phyloP scores from a whole-genome alignment of 2,113 vertebrate genomes.

The Nerophis ophidion region DNA sequence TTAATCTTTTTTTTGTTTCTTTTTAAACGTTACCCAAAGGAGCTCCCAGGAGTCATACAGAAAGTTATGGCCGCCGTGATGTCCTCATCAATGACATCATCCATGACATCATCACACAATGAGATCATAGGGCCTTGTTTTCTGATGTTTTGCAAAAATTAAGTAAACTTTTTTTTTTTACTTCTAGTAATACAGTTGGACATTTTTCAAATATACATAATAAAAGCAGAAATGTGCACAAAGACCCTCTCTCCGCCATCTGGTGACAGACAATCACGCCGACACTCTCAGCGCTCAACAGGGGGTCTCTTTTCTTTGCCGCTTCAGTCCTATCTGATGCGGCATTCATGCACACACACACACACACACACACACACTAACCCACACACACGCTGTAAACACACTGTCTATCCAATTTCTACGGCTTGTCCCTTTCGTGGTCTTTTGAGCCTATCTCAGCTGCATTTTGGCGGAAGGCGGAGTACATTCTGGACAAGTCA shows the following conservation, averaged over 20 bases:
- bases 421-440: no score
- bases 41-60: background rate
- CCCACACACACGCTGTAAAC: no score
- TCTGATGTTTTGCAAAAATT: background rate
- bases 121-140: background rate
- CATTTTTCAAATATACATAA: background rate
- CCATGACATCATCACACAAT: background rate
- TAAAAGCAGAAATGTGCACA: background rate
- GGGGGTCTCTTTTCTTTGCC: background rate
- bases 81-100: slow-evolving; percentile 1
- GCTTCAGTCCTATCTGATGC: background rate
- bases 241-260: background rate
- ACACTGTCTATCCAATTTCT: no score
- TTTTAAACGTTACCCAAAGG: no score
- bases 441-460: no score
- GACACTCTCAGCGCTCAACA: background rate
- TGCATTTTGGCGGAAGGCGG: no score
- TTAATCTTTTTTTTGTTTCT: no score
- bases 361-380: background rate
- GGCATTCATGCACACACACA: background rate
- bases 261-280: background rate
- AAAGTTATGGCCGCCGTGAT: background rate
- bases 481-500: no score
- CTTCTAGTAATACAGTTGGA: no score
- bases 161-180: no score